phyloP scores from a whole-genome alignment of 1,140 invertebrate species.

The Drosophila ananassae region DNA sequence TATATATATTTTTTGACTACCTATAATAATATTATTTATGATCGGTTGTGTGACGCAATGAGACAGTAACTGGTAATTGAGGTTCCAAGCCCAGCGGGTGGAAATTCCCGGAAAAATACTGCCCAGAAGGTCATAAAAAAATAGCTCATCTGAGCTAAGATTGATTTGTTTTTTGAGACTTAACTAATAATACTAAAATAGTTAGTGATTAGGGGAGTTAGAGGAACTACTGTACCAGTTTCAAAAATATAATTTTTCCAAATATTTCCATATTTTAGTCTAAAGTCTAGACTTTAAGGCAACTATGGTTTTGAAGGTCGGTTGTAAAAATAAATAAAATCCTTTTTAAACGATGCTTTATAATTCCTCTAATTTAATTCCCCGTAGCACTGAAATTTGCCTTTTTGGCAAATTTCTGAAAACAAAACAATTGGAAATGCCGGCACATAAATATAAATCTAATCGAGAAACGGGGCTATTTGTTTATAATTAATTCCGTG shows the following conservation, averaged over 20 bases:
- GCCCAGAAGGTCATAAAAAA: slow-evolving; percentile 6
- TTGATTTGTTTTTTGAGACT: no score
- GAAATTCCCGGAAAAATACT: slow-evolving; percentile 20
- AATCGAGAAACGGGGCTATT: slow-evolving; percentile 40
- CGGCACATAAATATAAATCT: slow-evolving; percentile 56
- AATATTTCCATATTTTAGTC: no score
- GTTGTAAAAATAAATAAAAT: no score
- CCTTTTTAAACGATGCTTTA: not conserved
- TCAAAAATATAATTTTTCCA: no score
- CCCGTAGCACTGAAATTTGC: slow-evolving; percentile 20
- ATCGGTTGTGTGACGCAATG: slow-evolving; percentile 34
- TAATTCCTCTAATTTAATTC: slow-evolving; percentile 30
- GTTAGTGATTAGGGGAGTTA: no score
- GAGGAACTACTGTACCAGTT: no score
- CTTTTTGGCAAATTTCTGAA: slow-evolving; percentile 23
- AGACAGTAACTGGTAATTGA: slow-evolving; percentile 26
- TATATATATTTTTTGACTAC: not conserved
- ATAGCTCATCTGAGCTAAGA: not conserved
- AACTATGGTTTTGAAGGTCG: no score
- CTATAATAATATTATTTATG: slow-evolving; percentile 38
- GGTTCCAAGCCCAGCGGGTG: slow-evolving; percentile 5
- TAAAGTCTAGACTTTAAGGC: no score
- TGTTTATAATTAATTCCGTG: slow-evolving; percentile 75
- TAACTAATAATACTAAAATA: no score
- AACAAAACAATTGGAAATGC: slow-evolving; percentile 51